phyloP scores from a whole-genome alignment of 2,113 vertebrate genomes.

The Sinosuthora webbiana region DNA sequence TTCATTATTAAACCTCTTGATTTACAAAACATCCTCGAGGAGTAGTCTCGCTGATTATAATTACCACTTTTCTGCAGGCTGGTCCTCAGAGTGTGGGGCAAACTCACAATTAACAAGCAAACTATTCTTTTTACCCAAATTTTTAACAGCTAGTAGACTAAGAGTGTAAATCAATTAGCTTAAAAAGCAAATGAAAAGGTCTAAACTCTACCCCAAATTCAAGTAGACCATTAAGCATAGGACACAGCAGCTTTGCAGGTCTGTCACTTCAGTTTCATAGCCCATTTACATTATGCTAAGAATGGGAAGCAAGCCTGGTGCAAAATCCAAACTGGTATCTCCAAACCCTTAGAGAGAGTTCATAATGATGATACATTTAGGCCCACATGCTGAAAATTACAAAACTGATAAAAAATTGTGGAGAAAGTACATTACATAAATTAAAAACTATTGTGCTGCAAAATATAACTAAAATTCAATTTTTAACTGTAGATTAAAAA shows the following conservation, averaged over 20 bases:
- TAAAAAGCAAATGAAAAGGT: neutral
- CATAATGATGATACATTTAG: neutral
- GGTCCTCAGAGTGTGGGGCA: too few relatives aligned
- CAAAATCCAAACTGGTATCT: neutral
- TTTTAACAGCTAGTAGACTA: neutral
- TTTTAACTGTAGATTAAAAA: neutral
- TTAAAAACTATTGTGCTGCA: neutral
- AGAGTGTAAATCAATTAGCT: neutral
- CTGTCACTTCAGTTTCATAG: neutral
- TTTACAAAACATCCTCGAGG: too few relatives aligned
- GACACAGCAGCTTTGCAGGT: neutral
- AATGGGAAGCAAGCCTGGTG: neutral
- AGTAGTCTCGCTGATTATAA: too few relatives aligned
- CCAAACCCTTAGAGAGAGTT: neutral
- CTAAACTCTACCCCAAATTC: neutral
- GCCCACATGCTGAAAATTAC: neutral
- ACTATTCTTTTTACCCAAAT: neutral
- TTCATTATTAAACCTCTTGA: too few relatives aligned
- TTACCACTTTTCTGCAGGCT: too few relatives aligned
- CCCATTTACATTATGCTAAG: neutral
- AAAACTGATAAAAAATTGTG: neutral
- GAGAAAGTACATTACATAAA: neutral
- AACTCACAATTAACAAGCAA: neutral
- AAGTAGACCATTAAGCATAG: neutral
- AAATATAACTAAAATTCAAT: neutral